A percentile compares a stretch with the other conserved stretches of the same genome.
These are phyloP conservation scores for Crax fasciolata DNA, from an alignment of 2,797 vertebrate species.

Conservation along the genomic window DNA sequence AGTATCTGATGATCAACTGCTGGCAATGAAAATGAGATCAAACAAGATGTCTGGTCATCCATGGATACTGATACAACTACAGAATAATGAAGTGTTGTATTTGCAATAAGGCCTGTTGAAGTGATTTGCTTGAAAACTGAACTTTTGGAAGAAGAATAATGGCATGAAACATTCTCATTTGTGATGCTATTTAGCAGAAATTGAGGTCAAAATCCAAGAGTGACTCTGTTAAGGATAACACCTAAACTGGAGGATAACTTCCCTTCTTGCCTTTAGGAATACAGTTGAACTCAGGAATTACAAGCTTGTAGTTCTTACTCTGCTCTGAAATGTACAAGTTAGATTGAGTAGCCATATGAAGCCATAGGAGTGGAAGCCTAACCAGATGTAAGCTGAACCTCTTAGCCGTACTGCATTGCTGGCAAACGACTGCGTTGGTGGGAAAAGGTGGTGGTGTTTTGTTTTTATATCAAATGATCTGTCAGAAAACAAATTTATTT, in stretches of 20 bases:
- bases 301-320: background rate
- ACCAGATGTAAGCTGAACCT: background rate
- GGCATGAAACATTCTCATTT: background rate
- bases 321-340: background rate
- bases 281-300: background rate
- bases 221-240: background rate
- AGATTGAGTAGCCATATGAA: rapidly evolving
- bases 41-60: background rate
- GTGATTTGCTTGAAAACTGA: background rate
- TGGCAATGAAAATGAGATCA: background rate
- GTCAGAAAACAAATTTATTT: background rate
- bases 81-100: background rate
- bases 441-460: background rate
- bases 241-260: background rate
- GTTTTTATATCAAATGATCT: background rate
- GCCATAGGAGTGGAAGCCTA: background rate
- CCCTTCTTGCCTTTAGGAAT: background rate
- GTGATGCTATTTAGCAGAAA: background rate
- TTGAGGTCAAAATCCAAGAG: background rate
- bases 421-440: background rate
- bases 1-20: background rate
- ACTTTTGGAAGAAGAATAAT: background rate
- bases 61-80: background rate
- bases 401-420: background rate
- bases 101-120: background rate